Conservation (phyloP, 2,113 vertebrate species). For the Aptenodytes forsteri region DNA sequence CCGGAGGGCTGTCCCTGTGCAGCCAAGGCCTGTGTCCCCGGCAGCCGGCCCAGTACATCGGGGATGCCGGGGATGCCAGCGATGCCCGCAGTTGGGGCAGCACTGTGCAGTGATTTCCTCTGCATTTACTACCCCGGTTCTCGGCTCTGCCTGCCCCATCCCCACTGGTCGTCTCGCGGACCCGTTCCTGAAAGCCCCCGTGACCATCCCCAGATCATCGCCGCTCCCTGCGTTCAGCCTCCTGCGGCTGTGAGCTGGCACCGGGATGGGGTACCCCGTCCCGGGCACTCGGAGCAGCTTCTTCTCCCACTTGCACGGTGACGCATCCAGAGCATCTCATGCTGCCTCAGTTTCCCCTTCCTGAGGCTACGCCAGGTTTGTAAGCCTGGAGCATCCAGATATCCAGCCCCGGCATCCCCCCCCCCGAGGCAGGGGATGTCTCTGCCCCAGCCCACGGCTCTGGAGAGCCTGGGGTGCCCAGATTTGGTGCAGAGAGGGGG, state of each 20-base stretch:
- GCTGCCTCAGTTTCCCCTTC: conserved; percentile 9
- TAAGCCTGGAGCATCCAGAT: neutral
- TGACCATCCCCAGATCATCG: neutral
- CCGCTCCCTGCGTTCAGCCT: neutral
- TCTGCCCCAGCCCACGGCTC: neutral
- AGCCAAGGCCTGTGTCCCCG: fast-evolving
- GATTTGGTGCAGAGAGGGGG: neutral
- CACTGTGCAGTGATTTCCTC: neutral
- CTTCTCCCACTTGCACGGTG: neutral
- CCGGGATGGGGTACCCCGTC: neutral
- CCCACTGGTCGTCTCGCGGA: fast-evolving
- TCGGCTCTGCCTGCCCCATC: neutral
- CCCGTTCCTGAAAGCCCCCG: neutral
- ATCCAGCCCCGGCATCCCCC: neutral
- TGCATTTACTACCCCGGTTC: neutral
- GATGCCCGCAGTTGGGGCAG: neutral
- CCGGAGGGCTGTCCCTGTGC: neutral
- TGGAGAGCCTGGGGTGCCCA: neutral
- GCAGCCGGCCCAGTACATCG: fast-evolving
- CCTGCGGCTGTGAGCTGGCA: neutral
- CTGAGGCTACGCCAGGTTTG: neutral
- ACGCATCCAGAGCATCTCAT: neutral
- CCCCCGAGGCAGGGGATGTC: neutral
- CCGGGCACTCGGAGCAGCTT: neutral
- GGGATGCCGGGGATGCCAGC: neutral